Conservation (phyloP, 2,113 vertebrate genomes). For the Actinemys pallida region DNA sequence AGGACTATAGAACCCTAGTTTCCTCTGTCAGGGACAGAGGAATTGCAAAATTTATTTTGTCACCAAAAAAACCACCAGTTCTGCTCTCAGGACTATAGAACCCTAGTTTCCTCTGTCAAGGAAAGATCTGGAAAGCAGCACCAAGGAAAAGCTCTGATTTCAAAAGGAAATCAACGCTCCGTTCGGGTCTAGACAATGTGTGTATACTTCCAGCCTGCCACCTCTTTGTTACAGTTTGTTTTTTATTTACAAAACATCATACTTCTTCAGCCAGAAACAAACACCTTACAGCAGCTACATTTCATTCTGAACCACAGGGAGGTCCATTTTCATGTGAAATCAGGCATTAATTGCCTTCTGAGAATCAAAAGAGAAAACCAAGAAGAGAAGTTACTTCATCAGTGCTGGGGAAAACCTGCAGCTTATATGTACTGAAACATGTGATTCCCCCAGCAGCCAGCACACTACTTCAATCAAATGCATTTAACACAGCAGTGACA, state of each 20-base stretch:
- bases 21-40: conserved; percentile 29
- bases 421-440: background rate
- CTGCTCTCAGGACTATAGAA: background rate
- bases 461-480: background rate
- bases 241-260: background rate
- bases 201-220: background rate
- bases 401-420: background rate
- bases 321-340: background rate
- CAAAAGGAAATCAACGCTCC: background rate
- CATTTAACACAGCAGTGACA: conserved; percentile 58
- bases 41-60: background rate
- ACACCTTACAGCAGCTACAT: background rate
- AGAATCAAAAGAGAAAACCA: rapidly evolving
- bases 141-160: background rate
- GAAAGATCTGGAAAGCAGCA: conserved; percentile 58
- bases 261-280: rapidly evolving
- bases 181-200: background rate
- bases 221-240: background rate
- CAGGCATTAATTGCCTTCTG: background rate
- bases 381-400: background rate
- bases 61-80: background rate
- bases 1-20: conserved; percentile 1
- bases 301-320: rapidly evolving
- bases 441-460: background rate
- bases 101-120: conserved; percentile 31